phyloP scores from a whole-genome alignment of 1,140 invertebrate species.

The Drosophila aff. region DNA sequence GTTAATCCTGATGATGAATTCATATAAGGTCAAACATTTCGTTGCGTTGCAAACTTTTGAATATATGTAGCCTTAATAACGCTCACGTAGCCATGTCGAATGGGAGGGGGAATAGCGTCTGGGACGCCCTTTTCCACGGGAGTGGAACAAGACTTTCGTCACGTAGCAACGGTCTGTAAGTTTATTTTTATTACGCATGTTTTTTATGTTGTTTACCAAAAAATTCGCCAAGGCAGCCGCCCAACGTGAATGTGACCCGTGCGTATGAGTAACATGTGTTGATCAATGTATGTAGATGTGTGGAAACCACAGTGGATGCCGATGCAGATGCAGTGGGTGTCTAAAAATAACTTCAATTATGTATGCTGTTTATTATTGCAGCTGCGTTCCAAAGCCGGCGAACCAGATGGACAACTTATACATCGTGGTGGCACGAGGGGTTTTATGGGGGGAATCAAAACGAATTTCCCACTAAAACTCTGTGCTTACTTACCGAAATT shows the following conservation, averaged over 20 bases:
- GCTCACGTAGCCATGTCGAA: slow-evolving; percentile 1
- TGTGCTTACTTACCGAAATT: neutral
- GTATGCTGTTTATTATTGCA: slow-evolving; percentile 76
- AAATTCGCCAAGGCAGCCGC: slow-evolving; percentile 41
- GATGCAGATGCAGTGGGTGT: slow-evolving; percentile 65
- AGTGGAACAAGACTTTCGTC: slow-evolving; percentile 58
- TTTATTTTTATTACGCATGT: slow-evolving; percentile 62
- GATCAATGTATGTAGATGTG: neutral
- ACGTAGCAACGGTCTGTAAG: slow-evolving; percentile 72
- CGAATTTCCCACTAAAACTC: neutral
- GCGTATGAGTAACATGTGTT: slow-evolving; percentile 26
- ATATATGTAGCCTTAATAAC: neutral
- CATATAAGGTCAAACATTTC: neutral
- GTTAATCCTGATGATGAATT: neutral
- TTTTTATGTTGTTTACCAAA: slow-evolving; percentile 65
- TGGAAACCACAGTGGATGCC: slow-evolving; percentile 43
- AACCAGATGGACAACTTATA: slow-evolving; percentile 71
- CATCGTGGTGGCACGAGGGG: slow-evolving; percentile 1
- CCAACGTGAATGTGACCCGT: slow-evolving; percentile 16
- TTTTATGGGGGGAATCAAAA: neutral
- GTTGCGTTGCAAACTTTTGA: neutral
- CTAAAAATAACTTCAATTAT: slow-evolving; percentile 79
- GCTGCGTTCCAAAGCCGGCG: slow-evolving; percentile 67
- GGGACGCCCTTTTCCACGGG: neutral
- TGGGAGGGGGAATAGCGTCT: neutral